Evolutionary conservation across 2,113 vertebrate genomes (phyloP).

Genomic region (Pavo muticus): DNA sequence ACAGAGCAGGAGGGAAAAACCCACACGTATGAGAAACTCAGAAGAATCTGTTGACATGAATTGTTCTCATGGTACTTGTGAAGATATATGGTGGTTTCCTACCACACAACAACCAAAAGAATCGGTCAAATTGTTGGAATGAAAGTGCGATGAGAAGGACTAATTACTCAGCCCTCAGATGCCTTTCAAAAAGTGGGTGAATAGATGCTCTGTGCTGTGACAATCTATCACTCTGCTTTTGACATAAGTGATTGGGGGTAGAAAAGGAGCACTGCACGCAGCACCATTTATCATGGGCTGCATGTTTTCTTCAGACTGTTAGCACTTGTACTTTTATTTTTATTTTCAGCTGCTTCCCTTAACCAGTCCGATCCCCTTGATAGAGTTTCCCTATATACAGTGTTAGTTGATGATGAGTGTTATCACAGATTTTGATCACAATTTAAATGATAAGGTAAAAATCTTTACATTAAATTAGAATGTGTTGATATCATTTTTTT

Average conservation of each 20-base stretch:
- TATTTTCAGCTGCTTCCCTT: constrained; percentile 7
- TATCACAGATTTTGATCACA: neutral
- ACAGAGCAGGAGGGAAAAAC: neutral
- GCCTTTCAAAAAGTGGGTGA: neutral
- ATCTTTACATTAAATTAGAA: neutral
- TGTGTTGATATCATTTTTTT: neutral
- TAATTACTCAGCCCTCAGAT: neutral
- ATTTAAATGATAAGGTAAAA: neutral
- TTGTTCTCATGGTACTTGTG: neutral
- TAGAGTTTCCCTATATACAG: neutral
- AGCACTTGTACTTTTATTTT: neutral
- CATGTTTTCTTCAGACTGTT: neutral
- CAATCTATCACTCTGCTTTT: neutral
- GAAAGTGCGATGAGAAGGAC: neutral
- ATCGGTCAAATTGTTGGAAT: neutral
- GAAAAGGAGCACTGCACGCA: neutral
- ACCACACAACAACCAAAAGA: neutral
- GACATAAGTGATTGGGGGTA: neutral
- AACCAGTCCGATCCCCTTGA: neutral
- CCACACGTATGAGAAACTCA: neutral
- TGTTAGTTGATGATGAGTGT: neutral
- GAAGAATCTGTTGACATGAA: rapidly evolving
- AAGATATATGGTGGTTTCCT: neutral
- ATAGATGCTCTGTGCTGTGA: neutral
- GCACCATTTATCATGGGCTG: neutral